A percentile compares a stretch with the other conserved stretches of the same genome.
Evolutionary conservation across 2,113 vertebrate genomes (phyloP).

Genomic region (Psettodes erumei): DNA sequence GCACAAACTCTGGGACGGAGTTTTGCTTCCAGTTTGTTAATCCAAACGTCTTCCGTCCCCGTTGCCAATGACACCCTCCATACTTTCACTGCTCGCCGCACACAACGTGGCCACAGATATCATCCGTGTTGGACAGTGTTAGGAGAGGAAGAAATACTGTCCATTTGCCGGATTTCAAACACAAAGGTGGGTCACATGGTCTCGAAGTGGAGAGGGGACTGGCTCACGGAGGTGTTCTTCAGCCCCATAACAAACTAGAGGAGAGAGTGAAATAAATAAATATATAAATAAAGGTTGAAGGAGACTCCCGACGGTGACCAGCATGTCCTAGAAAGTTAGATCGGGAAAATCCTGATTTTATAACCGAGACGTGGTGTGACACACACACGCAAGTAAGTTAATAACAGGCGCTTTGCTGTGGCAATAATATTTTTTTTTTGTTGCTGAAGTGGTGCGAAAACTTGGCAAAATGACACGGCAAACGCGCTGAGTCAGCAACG

Average conservation of each 20-base stretch:
- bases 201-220: neutral
- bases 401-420: too few species aligned
- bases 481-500: too few species aligned
- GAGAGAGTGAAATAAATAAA: conserved; percentile 1
- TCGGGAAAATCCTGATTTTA: too few species aligned
- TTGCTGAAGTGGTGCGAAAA: too few species aligned
- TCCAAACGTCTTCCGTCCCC: conserved; percentile 6
- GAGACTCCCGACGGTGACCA: neutral
- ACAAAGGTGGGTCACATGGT: conserved; percentile 35
- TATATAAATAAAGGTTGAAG: too few species aligned
- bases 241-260: conserved; percentile 84
- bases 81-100: neutral
- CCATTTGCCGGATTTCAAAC: conserved; percentile 21
- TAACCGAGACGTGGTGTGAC: too few species aligned
- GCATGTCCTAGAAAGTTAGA: neutral
- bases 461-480: too few species aligned
- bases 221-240: conserved; percentile 45
- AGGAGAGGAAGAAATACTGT: conserved; percentile 26
- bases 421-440: too few species aligned
- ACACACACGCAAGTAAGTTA: too few species aligned
- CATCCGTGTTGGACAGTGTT: neutral
- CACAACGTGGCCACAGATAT: neutral
- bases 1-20: neutral
- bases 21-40: conserved; percentile 10
- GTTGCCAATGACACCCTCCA: neutral